These are phyloP conservation scores for Gadopsis bispinosus DNA, from an alignment of 2,797 vertebrate species.

Conservation along the genomic window DNA sequence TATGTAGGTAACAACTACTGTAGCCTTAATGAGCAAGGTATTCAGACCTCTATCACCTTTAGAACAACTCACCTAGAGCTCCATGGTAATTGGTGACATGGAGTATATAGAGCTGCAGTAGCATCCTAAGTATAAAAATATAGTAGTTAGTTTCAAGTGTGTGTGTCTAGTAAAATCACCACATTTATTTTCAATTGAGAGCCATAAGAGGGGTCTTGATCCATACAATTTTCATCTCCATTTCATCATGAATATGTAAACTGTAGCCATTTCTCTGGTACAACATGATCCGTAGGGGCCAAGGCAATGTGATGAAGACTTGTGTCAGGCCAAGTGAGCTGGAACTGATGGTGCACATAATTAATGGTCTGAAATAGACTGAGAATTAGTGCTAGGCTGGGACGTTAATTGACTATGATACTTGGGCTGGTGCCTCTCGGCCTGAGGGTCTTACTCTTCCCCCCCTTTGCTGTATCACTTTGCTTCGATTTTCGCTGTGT, in stretches of 20 bases:
- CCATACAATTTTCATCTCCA: constrained; percentile 56
- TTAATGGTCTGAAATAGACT: constrained; percentile 86
- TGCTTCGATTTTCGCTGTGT: constrained; percentile 67
- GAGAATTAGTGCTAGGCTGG: constrained; percentile 82
- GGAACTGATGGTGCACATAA: constrained; percentile 85
- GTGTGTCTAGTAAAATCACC: constrained; percentile 24
- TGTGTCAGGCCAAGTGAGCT: constrained; percentile 83
- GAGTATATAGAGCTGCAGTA: neutral
- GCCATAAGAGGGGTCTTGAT: constrained; percentile 34
- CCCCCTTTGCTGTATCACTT: constrained; percentile 70
- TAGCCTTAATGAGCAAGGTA: constrained; percentile 49
- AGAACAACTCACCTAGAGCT: constrained; percentile 20
- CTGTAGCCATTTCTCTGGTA: constrained; percentile 63
- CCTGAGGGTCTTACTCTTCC: constrained; percentile 75
- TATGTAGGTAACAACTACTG: constrained; percentile 23
- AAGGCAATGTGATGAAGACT: constrained; percentile 74
- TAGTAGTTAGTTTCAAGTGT: constrained; percentile 26
- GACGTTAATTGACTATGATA: constrained; percentile 87
- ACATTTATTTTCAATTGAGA: constrained; percentile 40
- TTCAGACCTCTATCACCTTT: constrained; percentile 29
- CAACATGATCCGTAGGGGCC: constrained; percentile 73
- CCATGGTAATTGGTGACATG: constrained; percentile 3
- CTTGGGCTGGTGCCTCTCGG: constrained; percentile 81
- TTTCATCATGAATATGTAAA: constrained; percentile 73
- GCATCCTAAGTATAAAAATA: constrained; percentile 20